Base-by-base conservation (phyloP, 2,888 invertebrate species). In the Mimas tiliae region DNA sequence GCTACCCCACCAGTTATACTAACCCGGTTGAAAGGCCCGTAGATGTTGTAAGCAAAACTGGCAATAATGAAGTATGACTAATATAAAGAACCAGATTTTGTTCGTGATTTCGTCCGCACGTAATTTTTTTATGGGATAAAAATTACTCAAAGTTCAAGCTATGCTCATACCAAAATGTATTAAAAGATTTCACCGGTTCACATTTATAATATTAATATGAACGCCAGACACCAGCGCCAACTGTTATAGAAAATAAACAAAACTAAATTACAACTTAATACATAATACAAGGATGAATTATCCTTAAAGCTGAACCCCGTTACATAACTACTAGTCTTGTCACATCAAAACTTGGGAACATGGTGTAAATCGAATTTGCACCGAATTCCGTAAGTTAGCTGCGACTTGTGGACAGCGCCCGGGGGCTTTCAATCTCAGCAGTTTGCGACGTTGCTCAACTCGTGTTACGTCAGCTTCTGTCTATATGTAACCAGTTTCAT, bases 321-420 rank as follows among this genome's bases (percentile, higher is more conserved):
- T n/a, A n/a, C n/a, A n/a, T n/a, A n/a, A n/a, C n/a, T n/a, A 58
- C 42, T 58, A 58, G 58, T 58, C 16, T 16, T 19, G 65, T 64
- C 58, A 64, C 53, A 55, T 55, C 53, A 53, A 27, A 53, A 52
- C 64, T 55, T 64, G 38, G 38, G 38, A 12, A 42, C 58, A 42
- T 38, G 42, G 12, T 50, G 34, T 16, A 83, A 82, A 76, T 80
- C 83, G 47, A 85, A 87, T 77, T 79, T 86, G 69, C 79, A 84
- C 34, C 83, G 82, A 70, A 78, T 83, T 65, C 77, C 81, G 80
- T 84, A 74, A 83, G 83, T 83, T 74, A 67, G 65, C 63, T 72
- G 66, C 73, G 70, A 70, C 74, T 78, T 78, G 79, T 80, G 79
- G 76, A 75, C 77, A 81, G 77, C 78, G 68, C 71, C 63, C 66